Conservation (phyloP, 1,140 invertebrate species). For the Brachionus rotundiformis region DNA sequence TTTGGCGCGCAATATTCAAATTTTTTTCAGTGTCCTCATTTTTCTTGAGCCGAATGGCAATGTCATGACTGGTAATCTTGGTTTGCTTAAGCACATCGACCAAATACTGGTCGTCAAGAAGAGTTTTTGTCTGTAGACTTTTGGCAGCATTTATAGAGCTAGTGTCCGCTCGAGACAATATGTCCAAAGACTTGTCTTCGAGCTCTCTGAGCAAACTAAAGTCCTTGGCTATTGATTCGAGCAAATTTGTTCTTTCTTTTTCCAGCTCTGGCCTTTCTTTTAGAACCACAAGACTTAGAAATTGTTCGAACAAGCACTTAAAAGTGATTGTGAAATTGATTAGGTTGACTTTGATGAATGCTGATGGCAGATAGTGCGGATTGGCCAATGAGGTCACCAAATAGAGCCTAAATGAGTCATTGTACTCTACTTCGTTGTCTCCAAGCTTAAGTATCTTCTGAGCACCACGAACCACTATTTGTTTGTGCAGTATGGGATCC, state of each 20-base stretch:
- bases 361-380: slow-evolving; percentile 64
- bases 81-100: slow-evolving; percentile 61
- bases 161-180: slow-evolving; percentile 60
- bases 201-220: slow-evolving; percentile 58
- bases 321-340: slow-evolving; percentile 64
- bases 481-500: slow-evolving; percentile 62
- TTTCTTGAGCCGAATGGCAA: slow-evolving; percentile 58
- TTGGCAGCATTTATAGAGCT: slow-evolving; percentile 54
- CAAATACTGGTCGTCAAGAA: slow-evolving; percentile 62
- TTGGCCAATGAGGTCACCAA: slow-evolving; percentile 63
- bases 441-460: slow-evolving; percentile 59
- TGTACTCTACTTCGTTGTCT: slow-evolving; percentile 63
- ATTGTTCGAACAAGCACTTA: slow-evolving; percentile 63
- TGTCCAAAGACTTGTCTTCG: slow-evolving; percentile 61
- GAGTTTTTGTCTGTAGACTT: slow-evolving; percentile 9
- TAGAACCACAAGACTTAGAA: slow-evolving; percentile 60
- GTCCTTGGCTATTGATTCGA: slow-evolving; percentile 62
- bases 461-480: slow-evolving; percentile 55
- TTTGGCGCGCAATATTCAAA: slow-evolving; percentile 59
- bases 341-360: slow-evolving; percentile 53
- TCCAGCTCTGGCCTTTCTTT: slow-evolving; percentile 62
- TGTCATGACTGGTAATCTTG: slow-evolving; percentile 61
- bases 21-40: slow-evolving; percentile 62
- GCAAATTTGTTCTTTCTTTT: slow-evolving; percentile 58
- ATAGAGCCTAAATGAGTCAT: slow-evolving; percentile 63